Base-by-base conservation (phyloP, 2,888 invertebrate genomes). In the Unio pictorum region DNA sequence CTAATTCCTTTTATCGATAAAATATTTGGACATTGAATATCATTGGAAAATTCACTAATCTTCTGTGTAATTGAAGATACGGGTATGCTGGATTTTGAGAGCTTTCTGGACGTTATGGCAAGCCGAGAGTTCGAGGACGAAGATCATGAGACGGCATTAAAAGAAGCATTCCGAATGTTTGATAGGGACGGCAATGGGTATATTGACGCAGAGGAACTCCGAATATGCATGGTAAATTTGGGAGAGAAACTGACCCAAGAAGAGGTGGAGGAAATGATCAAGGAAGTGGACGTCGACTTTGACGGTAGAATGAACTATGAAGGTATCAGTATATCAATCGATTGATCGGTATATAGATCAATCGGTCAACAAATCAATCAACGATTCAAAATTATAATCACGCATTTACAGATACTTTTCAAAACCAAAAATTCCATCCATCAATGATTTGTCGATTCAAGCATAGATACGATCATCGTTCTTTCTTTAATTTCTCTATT, bases 211-310 rank as follows among this genome's bases (percentile, higher is more conserved):
- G 98, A 98, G 84, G 98, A 99, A 92, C 93, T 99, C 90, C 96
- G 98, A 93, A 98, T 99, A 93, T 98, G 99, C 82, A 98, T 99
- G 98, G 99, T 98, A 93, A 99, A 99, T 93, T 95, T 99, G 88
- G 98, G 98, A 78, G 98, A 99, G 93, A 99, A 99, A 92, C 94
- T 99, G 90, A 98, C 98, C 90, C 97, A 98, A 92, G 98, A 98
- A 92, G 98, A 98, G 91, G 98, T 98, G 86, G 98, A 99, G 91
- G 98, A 99, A 92, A 98, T 99, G 98, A 98, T 98, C 92, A 94
- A 96, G 91, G 98, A 98, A 93, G 98, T 98, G 87, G 98, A 98
- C 92, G 97, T 98, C 92, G 98, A 98, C 92, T 98, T 97, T 90
- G 98, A 98, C 92, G 98, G 98, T 87, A 97, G 98, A 93, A 98